These are phyloP conservation scores for Neosilurus hyrtlii DNA, from an alignment of 2,797 vertebrate genomes.

Conservation along the genomic window DNA sequence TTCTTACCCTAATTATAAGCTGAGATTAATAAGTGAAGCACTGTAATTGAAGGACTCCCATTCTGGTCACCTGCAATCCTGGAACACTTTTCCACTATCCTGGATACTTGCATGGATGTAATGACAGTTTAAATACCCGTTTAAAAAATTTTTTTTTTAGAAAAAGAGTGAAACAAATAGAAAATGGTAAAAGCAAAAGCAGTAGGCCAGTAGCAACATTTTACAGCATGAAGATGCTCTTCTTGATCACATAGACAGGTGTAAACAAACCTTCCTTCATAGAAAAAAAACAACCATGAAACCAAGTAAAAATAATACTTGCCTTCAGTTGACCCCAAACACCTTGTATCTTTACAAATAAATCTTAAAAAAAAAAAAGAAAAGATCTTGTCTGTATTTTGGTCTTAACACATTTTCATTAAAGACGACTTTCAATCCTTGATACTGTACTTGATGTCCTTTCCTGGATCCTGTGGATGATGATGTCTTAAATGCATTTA, in stretches of 20 bases:
- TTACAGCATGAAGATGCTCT: too few relatives aligned
- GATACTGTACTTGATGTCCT: background rate
- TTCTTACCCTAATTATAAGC: slow-evolving; percentile 37
- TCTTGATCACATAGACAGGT: too few relatives aligned
- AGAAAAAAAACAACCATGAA: background rate
- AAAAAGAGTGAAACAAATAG: background rate
- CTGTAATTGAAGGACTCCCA: background rate
- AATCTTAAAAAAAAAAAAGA: background rate
- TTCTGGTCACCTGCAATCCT: background rate
- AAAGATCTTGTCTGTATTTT: background rate
- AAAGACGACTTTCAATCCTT: background rate
- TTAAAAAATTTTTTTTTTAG: too few relatives aligned
- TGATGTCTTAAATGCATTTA: slow-evolving; percentile 39
- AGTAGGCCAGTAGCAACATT: too few relatives aligned
- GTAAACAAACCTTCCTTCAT: too few relatives aligned
- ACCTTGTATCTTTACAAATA: background rate
- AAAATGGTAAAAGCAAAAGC: too few relatives aligned
- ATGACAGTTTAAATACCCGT: background rate
- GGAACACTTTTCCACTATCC: background rate
- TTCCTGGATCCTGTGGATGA: slow-evolving; percentile 13
- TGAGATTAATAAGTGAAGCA: slow-evolving; percentile 36
- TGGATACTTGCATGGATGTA: background rate
- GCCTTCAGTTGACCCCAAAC: background rate
- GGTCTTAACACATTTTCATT: background rate
- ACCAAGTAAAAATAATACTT: background rate